Evolutionary conservation across 2,113 vertebrate genomes (phyloP).

Genomic region (Campylomormyrus tamandua): DNA sequence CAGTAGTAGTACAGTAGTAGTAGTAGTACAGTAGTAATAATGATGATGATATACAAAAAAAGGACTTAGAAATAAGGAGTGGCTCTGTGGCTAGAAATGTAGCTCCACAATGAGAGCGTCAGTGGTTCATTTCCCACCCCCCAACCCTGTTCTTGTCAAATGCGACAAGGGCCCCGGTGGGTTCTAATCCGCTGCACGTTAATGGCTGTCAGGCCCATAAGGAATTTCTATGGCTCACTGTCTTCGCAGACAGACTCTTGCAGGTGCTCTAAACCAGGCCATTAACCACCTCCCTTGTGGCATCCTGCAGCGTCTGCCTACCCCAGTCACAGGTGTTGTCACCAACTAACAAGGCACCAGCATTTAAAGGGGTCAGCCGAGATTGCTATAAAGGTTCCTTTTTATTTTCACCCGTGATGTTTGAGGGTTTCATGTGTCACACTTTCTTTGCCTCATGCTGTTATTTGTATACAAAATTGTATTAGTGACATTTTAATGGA

Average conservation of each 20-base stretch:
- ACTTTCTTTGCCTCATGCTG: background rate
- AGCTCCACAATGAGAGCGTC: background rate
- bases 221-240: conserved; percentile 7
- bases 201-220: conserved; percentile 13
- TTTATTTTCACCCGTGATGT: background rate
- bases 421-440: background rate
- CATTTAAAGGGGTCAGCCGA: background rate
- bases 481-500: background rate
- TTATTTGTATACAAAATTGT: background rate
- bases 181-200: background rate
- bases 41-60: background rate
- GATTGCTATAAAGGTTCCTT: background rate
- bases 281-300: conserved; percentile 11
- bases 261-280: conserved; percentile 13
- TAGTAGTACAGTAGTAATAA: background rate
- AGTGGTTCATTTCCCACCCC: background rate
- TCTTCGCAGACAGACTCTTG: background rate
- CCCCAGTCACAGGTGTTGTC: background rate
- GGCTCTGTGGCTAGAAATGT: background rate
- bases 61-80: background rate
- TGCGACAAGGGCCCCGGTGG: background rate
- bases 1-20: background rate
- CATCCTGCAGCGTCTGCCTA: background rate
- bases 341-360: conserved; percentile 10
- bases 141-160: background rate